These are phyloP conservation scores for Yasuhikotakia modesta DNA, from an alignment of 2,797 vertebrate species.

Conservation along the genomic window DNA sequence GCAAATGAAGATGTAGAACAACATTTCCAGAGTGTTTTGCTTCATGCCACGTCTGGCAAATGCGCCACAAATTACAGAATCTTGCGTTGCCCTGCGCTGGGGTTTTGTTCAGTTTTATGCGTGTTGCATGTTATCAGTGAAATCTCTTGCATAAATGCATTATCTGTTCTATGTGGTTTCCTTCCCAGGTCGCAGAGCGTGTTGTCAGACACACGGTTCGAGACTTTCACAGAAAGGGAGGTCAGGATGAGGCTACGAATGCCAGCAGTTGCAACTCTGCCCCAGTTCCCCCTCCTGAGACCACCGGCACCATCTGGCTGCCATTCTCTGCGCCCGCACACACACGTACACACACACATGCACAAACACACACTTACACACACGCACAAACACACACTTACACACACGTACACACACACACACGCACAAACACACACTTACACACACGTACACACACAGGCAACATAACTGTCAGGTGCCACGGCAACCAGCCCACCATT, in stretches of 20 bases:
- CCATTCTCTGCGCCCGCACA: conserved; percentile 71
- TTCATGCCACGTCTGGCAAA: conserved; percentile 18
- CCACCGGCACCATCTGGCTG: conserved; percentile 74
- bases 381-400: conserved; percentile 18
- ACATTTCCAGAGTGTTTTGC: conserved; percentile 10
- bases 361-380: neutral
- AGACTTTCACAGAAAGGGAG: conserved; percentile 53
- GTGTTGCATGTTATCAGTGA: conserved; percentile 16
- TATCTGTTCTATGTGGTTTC: conserved; percentile 32
- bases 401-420: conserved; percentile 24
- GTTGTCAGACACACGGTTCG: conserved; percentile 33
- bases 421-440: neutral
- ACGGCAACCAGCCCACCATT: conserved; percentile 64
- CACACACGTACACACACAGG: conserved; percentile 4
- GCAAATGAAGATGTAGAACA: conserved; percentile 34
- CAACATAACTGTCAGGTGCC: conserved; percentile 76
- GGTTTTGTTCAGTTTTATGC: conserved; percentile 8
- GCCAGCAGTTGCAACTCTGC: conserved; percentile 58
- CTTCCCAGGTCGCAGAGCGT: conserved; percentile 51
- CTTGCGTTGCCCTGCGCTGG: neutral
- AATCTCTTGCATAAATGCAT: conserved; percentile 29
- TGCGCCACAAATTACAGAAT: neutral
- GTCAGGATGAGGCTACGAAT: conserved; percentile 58
- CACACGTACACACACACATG: conserved; percentile 22
- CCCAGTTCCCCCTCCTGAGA: conserved; percentile 64